Percentiles rank a stretch among this genome's conserved stretches.
phyloP scores from a whole-genome alignment of 1,140 invertebrate species.

The Nephila pilipes region DNA sequence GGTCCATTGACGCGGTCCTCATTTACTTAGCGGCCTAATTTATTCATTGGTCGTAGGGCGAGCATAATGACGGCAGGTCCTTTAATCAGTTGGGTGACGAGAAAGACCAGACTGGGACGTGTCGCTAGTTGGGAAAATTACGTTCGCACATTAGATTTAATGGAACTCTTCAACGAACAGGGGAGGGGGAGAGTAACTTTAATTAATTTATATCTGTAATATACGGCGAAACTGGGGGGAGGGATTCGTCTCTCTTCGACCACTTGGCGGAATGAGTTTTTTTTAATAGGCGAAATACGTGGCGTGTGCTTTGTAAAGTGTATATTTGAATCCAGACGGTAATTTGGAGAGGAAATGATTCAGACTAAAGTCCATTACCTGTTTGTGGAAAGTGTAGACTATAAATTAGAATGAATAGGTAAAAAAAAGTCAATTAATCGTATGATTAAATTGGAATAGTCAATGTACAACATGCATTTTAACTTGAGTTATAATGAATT shows the following conservation, averaged over 20 bases:
- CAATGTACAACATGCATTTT: no score
- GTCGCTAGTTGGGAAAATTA: conserved; percentile 1
- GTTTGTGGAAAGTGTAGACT: no score
- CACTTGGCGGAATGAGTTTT: background rate
- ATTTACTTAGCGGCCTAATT: conserved; percentile 19
- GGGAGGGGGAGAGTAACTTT: background rate
- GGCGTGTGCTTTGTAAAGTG: background rate
- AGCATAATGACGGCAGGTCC: background rate
- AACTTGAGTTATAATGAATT: no score
- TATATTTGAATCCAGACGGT: no score
- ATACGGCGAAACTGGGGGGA: background rate
- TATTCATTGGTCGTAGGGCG: conserved; percentile 5
- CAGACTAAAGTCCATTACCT: no score
- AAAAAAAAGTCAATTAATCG: no score
- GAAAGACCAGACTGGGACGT: background rate
- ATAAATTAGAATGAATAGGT: no score
- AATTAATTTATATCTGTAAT: conserved; percentile 16
- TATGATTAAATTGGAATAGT: no score
- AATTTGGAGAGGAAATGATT: no score
- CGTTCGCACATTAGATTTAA: conserved; percentile 13
- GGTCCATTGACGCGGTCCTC: background rate
- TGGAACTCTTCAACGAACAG: conserved; percentile 12
- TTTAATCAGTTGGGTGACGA: conserved; percentile 5
- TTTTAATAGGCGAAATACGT: background rate
- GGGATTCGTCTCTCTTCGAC: background rate